Conservation (phyloP, 2,888 invertebrate genomes). For the Mylabris sibirica region DNA sequence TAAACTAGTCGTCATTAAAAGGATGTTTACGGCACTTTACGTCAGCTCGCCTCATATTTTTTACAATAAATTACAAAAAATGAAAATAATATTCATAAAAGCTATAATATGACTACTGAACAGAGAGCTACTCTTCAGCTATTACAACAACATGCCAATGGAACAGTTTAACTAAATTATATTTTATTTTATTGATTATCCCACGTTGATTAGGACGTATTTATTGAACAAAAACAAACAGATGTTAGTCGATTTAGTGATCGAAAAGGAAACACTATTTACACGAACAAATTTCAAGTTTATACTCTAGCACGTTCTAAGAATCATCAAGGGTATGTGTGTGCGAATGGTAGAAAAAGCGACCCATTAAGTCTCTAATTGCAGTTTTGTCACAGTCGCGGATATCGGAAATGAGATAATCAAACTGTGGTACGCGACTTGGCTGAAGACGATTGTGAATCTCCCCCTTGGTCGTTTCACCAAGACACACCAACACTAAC, state of each 20-base stretch:
- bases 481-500: background rate
- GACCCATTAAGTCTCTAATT: conserved; percentile 58
- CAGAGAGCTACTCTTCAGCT: conserved; percentile 46
- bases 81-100: conserved; percentile 62
- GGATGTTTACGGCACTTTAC: conserved; percentile 61
- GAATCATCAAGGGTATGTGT: conserved; percentile 47
- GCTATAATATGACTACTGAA: conserved; percentile 62
- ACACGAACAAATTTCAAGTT: conserved; percentile 46
- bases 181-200: conserved; percentile 54
- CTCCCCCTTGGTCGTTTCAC: background rate
- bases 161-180: conserved; percentile 48
- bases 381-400: conserved; percentile 56
- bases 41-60: conserved; percentile 61
- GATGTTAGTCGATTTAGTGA: background rate
- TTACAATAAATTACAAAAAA: conserved; percentile 62
- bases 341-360: conserved; percentile 45
- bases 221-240: conserved; percentile 14
- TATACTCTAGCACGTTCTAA: conserved; percentile 46
- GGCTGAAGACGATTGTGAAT: conserved; percentile 38
- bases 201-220: conserved; percentile 41
- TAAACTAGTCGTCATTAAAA: conserved; percentile 63
- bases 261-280: background rate
- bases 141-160: conserved; percentile 38
- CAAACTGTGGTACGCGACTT: conserved; percentile 54
- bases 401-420: conserved; percentile 59